phyloP scores from a whole-genome alignment of 1,140 invertebrate species.

The Meloidogyne hapla region DNA sequence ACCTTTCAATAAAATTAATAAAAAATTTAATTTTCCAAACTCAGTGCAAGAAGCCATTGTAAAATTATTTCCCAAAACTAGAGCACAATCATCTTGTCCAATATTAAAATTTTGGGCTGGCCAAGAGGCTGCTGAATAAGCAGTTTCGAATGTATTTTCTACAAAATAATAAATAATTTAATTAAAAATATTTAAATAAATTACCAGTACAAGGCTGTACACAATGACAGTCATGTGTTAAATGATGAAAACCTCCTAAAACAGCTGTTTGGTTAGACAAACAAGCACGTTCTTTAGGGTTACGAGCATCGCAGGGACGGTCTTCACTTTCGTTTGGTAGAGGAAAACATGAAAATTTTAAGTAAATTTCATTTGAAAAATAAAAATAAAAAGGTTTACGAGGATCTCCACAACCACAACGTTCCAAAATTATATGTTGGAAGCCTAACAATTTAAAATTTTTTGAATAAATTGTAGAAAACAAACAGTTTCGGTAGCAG shows the following conservation, averaged over 20 bases:
- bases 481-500: slow-evolving; percentile 59
- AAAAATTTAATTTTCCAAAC: background rate
- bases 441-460: slow-evolving; percentile 37
- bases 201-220: slow-evolving; percentile 37
- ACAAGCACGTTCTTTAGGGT: slow-evolving; percentile 48
- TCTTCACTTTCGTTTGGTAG: slow-evolving; percentile 53
- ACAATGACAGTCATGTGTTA: slow-evolving; percentile 56
- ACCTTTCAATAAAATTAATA: slow-evolving; percentile 17
- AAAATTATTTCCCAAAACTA: slow-evolving; percentile 45
- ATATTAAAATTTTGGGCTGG: slow-evolving; percentile 63
- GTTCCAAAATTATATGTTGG: slow-evolving; percentile 54
- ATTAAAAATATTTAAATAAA: background rate
- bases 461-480: background rate
- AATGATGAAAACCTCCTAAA: slow-evolving; percentile 62
- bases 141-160: slow-evolving; percentile 64
- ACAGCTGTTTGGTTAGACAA: slow-evolving; percentile 56
- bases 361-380: background rate
- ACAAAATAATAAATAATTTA: background rate
- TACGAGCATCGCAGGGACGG: slow-evolving; percentile 55
- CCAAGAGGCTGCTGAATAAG: slow-evolving; percentile 64
- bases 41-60: slow-evolving; percentile 41
- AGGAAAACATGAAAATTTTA: slow-evolving; percentile 43
- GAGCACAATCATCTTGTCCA: slow-evolving; percentile 52
- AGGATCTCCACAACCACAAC: slow-evolving; percentile 62
- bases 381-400: no score